A percentile compares a stretch with the other conserved stretches of the same genome.
These are phyloP conservation scores for Pangasius mekongensis DNA, from an alignment of 2,797 vertebrate genomes.

Conservation along the genomic window DNA sequence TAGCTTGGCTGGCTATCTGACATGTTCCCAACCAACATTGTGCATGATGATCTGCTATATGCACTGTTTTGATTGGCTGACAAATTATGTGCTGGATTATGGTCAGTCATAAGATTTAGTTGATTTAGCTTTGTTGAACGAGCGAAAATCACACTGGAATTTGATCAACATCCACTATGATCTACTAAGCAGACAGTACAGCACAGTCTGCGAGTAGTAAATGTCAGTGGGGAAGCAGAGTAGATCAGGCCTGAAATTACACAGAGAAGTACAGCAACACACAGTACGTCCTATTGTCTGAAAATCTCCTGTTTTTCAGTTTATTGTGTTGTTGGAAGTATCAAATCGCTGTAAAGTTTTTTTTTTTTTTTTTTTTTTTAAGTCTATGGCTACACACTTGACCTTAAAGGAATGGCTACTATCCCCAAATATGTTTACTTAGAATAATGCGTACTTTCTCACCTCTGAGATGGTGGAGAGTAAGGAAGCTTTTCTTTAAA, in stretches of 20 bases:
- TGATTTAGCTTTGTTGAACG: background rate
- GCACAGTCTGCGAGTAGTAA: background rate
- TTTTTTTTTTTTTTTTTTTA: background rate
- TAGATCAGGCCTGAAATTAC: background rate
- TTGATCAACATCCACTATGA: background rate
- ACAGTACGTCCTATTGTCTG: background rate
- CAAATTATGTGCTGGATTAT: background rate
- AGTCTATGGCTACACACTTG: background rate
- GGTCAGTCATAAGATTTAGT: background rate
- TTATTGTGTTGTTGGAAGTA: background rate
- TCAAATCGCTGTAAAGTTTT: background rate
- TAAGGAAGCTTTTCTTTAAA: background rate
- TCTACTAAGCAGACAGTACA: background rate
- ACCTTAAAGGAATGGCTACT: background rate
- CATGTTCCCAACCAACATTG: background rate
- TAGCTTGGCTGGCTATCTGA: background rate
- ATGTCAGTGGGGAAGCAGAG: background rate
- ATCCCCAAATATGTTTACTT: background rate
- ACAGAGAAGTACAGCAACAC: background rate
- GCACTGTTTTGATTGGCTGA: background rate
- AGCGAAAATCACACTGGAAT: background rate
- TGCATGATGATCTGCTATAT: background rate
- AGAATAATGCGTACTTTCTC: background rate
- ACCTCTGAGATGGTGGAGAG: background rate
- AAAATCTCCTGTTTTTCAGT: background rate